Evolutionary conservation across 2,888 invertebrate genomes (phyloP), one percentile per base, ranked within the genome.

Genomic region (Choristoneura rosaceana): DNA sequence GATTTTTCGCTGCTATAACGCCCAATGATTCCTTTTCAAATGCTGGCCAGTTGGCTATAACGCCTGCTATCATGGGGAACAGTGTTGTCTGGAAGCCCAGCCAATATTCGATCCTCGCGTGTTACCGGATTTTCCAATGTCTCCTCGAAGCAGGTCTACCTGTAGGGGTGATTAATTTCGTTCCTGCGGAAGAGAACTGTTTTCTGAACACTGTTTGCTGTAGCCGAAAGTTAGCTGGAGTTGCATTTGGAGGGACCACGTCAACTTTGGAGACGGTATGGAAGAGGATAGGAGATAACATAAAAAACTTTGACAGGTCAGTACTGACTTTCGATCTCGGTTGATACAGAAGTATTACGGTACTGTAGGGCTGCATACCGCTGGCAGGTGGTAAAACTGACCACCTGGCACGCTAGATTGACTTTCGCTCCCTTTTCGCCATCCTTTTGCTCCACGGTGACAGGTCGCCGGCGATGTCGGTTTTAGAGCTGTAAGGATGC

Each of bases 11-110:
- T 2, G 98, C 99, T 0, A 96, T 99, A 14, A 97, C 98, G 43
- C 99, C 99, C 0, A 99, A 99, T 87, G 99, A 99, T 90, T 99
- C 99, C 87, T 98, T 99, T 14, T 99, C 99, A 25, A 99, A 99
- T 82, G 98, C 98, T 74, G 99, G 98, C 50, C 98, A 99, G 92
- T 94, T 99, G 77, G 96, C 96, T 0, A 97, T 96, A 81, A 97
- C 97, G n/a, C 97, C 97, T 15, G 96, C 97, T 17, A 88, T 97
- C 71, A 96, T 97, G 95, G 99, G 99, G 15, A 98, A 98, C 87
- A 95, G 96, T 3, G 97, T 98, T 33, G 86, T 99, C 74, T 99
- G 98, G 98, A 99, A 99, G 87, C 98, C 99, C 0, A 98, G 98
- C 10, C 98, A 98, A 88, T 98, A 98, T 0, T 98, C 99, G 1